A percentile compares a stretch with the other conserved stretches of the same genome.
phyloP scores from a whole-genome alignment of 2,888 invertebrate genomes.

The Xestia rhomboidea region DNA sequence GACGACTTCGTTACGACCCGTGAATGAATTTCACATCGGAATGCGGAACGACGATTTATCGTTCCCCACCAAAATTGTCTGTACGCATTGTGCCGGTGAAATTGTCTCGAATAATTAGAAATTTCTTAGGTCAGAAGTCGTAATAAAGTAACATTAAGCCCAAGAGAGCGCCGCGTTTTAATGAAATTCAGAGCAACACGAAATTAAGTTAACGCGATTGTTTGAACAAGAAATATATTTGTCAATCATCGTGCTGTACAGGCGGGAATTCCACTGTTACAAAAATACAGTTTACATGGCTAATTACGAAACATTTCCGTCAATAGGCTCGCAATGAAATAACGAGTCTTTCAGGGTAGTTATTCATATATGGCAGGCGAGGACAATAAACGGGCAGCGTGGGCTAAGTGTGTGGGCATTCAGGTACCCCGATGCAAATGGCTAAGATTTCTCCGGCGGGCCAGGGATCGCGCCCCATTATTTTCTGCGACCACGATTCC shows the following conservation, averaged over 20 bases:
- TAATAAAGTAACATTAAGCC: constrained; percentile 60
- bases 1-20: constrained; percentile 86
- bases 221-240: constrained; percentile 38
- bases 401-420: constrained; percentile 77
- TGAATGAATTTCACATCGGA: constrained; percentile 89
- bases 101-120: constrained; percentile 81
- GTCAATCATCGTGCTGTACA: constrained; percentile 29
- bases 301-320: constrained; percentile 55
- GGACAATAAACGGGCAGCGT: constrained; percentile 74
- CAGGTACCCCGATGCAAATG: constrained; percentile 78
- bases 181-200: constrained; percentile 51
- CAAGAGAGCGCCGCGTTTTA: constrained; percentile 52
- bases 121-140: constrained; percentile 69
- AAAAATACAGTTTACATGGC: constrained; percentile 12
- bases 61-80: constrained; percentile 79
- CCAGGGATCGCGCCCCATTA: constrained; percentile 73
- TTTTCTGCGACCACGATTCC: constrained; percentile 77
- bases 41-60: constrained; percentile 88
- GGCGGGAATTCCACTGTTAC: constrained; percentile 16
- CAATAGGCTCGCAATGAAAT: constrained; percentile 57
- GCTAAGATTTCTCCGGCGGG: constrained; percentile 77
- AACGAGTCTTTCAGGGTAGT: constrained; percentile 69
- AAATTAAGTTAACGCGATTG: constrained; percentile 24
- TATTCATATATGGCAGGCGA: constrained; percentile 65
- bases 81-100: constrained; percentile 80